Evolutionary conservation across 2,113 vertebrate species (phyloP).

Genomic region (Channa argus): DNA sequence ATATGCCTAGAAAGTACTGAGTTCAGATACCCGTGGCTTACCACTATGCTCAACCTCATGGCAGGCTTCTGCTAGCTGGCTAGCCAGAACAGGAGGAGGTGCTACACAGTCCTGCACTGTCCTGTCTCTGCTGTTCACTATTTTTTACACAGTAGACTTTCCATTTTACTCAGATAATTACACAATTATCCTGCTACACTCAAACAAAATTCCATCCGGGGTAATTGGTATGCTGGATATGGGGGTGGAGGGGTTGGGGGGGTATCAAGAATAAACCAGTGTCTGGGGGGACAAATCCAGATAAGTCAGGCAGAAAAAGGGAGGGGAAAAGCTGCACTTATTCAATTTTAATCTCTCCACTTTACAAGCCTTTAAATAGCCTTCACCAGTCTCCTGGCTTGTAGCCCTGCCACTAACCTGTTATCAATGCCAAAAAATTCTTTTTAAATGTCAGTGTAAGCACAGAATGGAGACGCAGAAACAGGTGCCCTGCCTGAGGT

Average conservation of each 20-base stretch:
- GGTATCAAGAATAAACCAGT: slow-evolving; percentile 91
- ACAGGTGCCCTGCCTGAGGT: slow-evolving; percentile 90
- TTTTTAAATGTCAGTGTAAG: slow-evolving; percentile 97
- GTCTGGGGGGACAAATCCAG: slow-evolving; percentile 92
- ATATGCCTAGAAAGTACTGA: too few species aligned
- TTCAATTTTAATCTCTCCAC: slow-evolving; percentile 98
- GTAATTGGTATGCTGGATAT: slow-evolving; percentile 88
- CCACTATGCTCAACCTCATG: too few species aligned
- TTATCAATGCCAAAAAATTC: slow-evolving; percentile 97
- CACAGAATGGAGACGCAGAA: slow-evolving; percentile 92
- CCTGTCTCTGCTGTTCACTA: slow-evolving; percentile 27
- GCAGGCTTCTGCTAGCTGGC: too few species aligned
- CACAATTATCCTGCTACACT: slow-evolving; percentile 95
- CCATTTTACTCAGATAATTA: slow-evolving; percentile 96
- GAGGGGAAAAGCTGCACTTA: slow-evolving; percentile 89
- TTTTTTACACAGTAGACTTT: slow-evolving; percentile 92
- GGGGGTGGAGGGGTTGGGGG: too few species aligned
- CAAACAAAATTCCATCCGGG: slow-evolving; percentile 90
- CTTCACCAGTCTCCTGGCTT: slow-evolving; percentile 93
- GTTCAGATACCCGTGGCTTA: too few species aligned
- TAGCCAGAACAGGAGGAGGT: slow-evolving; percentile 52
- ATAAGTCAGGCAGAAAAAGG: slow-evolving; percentile 80
- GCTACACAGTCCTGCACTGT: slow-evolving; percentile 48
- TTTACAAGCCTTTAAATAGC: slow-evolving; percentile 98
- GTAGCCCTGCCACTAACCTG: slow-evolving; percentile 91